Base-by-base conservation (phyloP, 2,888 invertebrate species). In the Chrysina gloriosa region DNA sequence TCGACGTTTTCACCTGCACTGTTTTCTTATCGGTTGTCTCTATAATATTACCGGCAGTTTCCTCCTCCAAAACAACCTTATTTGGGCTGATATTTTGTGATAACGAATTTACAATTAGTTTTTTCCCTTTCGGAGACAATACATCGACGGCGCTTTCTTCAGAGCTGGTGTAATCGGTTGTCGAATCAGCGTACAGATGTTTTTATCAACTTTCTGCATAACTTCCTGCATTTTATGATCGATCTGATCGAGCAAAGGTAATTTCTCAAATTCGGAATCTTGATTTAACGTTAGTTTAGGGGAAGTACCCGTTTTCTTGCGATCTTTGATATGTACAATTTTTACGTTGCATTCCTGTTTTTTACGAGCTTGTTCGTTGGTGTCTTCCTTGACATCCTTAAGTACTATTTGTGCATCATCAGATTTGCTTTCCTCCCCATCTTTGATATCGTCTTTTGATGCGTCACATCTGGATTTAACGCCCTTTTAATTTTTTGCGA, bases 201-300 rank as follows among this genome's bases (percentile, higher is more conserved):
- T 78, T 80, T 83, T 81, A 7, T 86, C 78, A 9, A 86, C 74
- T 71, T 86, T 86, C 70, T 84, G 84, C 87, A 89, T 88, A 77
- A 88, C 85, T 16, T 83, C 82, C 66, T 82, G 81, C 74, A 88
- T 77, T 75, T 86, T 84, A 0, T 83, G 79, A 82, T 89, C 89
- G 45, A 83, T 82, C 73, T 83, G 77, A 63, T 82, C 83, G 0
- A 73, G 73, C 21, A 84, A 67, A 2, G 79, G 70, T 71, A 82
- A 70, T 19, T 75, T 71, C 47, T 72, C 70, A 47, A 75, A 77
- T 27, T 78, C 68, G 9, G 48, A 36, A 63, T 61, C 67, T 4
- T 31, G 34, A 42, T 61, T 56, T 16, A 70, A 56, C 7, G 50
- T 42, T 50, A 71, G 64, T 21, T 73, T 21, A 71, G 72, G 5